A percentile compares a stretch with the other conserved stretches of the same genome.
Conservation (phyloP, 2,888 invertebrate species). For the Ophonus ardosiacus region DNA sequence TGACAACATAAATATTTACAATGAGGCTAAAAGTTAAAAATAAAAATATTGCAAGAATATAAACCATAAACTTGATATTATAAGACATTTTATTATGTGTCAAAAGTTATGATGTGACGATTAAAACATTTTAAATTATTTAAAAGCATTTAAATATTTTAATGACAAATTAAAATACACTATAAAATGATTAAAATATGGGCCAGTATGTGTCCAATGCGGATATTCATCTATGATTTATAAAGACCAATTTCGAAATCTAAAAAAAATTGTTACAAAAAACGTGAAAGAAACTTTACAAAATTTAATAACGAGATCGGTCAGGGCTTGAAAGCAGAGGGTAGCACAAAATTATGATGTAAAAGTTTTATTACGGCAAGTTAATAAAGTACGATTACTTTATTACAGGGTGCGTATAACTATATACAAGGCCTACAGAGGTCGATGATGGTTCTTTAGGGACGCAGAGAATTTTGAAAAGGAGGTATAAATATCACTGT, state of each 20-base stretch:
- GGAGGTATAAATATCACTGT: conserved; percentile 34
- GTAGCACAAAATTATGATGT: conserved; percentile 39
- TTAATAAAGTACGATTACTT: conserved; percentile 29
- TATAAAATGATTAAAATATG: conserved; percentile 16
- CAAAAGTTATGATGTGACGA: conserved; percentile 27
- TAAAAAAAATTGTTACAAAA: background rate
- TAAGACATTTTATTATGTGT: conserved; percentile 29
- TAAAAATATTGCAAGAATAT: conserved; percentile 11
- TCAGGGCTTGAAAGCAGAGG: background rate
- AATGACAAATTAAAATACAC: conserved; percentile 14
- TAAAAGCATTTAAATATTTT: conserved; percentile 26
- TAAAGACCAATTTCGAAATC: background rate
- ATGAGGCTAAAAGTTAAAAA: background rate
- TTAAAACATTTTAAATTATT: conserved; percentile 46
- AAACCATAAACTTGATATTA: conserved; percentile 4
- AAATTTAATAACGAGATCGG: conserved; percentile 1
- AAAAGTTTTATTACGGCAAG: conserved; percentile 16
- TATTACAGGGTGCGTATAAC: conserved; percentile 27
- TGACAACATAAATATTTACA: too few relatives aligned
- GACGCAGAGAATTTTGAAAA: conserved; percentile 18
- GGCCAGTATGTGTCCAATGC: background rate
- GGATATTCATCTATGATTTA: background rate
- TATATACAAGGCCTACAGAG: conserved; percentile 19
- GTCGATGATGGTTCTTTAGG: conserved; percentile 24
- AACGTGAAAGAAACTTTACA: background rate